phyloP scores from a whole-genome alignment of 1,140 invertebrate species.

The Caenorhabditis briggsae region DNA sequence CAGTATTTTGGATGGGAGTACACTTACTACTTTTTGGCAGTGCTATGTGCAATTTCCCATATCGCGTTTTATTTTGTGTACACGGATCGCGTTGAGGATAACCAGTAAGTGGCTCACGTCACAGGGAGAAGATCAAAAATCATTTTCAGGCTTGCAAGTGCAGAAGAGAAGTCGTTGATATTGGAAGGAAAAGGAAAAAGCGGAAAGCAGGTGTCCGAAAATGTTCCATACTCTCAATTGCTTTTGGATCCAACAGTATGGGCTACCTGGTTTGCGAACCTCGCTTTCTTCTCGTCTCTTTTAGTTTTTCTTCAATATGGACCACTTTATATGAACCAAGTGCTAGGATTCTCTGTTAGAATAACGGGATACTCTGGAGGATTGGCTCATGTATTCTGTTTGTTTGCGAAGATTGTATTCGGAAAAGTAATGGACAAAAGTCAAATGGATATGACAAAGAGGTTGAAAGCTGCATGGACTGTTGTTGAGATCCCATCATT shows the following conservation, averaged over 20 bases:
- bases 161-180: constrained; percentile 37
- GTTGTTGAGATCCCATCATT: constrained; percentile 20
- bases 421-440: constrained; percentile 40
- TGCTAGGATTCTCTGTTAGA: constrained; percentile 22
- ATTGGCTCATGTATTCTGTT: constrained; percentile 37
- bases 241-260: constrained; percentile 43
- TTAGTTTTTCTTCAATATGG: constrained; percentile 55
- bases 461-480: constrained; percentile 33
- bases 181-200: constrained; percentile 29
- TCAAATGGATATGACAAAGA: constrained; percentile 7
- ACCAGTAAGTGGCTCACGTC: background rate
- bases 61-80: constrained; percentile 37
- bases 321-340: constrained; percentile 53
- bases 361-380: constrained; percentile 25
- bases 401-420: constrained; percentile 39
- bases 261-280: constrained; percentile 36
- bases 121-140: no score
- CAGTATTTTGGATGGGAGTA: constrained; percentile 53
- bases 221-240: constrained; percentile 40
- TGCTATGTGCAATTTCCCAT: constrained; percentile 6
- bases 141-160: background rate
- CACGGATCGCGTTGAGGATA: constrained; percentile 16
- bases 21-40: constrained; percentile 57
- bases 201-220: background rate
- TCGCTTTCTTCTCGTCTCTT: constrained; percentile 51